Evolutionary conservation across 2,888 invertebrate species (phyloP).

Genomic region (Parnassius mnemosyne): DNA sequence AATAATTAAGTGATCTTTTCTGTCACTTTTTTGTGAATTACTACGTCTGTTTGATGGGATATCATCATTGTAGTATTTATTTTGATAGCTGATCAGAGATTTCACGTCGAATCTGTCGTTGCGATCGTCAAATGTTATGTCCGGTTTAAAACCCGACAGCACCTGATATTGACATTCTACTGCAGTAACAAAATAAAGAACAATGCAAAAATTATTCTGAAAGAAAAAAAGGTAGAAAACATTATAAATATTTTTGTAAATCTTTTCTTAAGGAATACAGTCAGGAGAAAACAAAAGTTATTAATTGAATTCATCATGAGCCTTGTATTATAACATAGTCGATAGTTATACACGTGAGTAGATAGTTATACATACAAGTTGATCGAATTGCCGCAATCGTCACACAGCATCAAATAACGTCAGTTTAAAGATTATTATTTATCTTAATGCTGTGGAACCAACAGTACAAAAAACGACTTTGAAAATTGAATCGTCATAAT

Average conservation of each 20-base stretch:
- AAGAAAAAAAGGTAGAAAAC: neutral
- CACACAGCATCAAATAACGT: no score
- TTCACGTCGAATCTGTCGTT: constrained; percentile 59
- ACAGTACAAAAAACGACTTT: no score
- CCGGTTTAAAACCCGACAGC: constrained; percentile 42
- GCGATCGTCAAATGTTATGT: constrained; percentile 49
- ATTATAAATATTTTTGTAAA: neutral
- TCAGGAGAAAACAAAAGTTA: no score
- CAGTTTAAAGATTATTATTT: no score
- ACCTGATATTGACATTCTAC: constrained; percentile 38
- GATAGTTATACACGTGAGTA: no score
- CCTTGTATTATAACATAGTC: neutral
- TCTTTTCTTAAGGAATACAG: no score
- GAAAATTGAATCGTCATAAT: no score
- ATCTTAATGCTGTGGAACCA: no score
- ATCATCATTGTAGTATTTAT: constrained; percentile 27
- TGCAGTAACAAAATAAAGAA: constrained; percentile 30
- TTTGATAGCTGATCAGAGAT: constrained; percentile 42
- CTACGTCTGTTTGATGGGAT: constrained; percentile 35
- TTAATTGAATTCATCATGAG: no score
- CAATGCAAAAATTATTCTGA: constrained; percentile 18
- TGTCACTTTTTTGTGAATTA: neutral
- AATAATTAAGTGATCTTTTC: neutral
- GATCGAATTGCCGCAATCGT: no score
- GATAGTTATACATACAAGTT: no score